A percentile compares a stretch with the other conserved stretches of the same genome.
phyloP scores from a whole-genome alignment of 1,140 invertebrate species.

The Dendrolimus kikuchii region DNA sequence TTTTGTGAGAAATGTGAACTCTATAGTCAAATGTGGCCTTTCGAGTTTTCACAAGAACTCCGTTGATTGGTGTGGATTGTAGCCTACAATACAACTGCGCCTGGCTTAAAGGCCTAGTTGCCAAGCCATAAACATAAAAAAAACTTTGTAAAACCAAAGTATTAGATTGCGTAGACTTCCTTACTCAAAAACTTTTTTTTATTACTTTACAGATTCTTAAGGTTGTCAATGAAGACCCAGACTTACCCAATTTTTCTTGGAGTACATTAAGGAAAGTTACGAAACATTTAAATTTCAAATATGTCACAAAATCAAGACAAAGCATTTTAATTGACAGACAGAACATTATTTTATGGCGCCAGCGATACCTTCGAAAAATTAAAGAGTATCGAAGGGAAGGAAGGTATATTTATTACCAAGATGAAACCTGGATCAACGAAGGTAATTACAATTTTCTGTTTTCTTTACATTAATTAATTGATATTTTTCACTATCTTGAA shows the following conservation, averaged over 20 bases:
- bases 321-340: slow-evolving; percentile 1
- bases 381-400: slow-evolving; percentile 13
- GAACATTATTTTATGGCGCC: slow-evolving; percentile 1
- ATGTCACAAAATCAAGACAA: background rate
- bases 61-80: no score
- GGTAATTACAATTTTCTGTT: slow-evolving; percentile 9
- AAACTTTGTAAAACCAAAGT: slow-evolving; percentile 3
- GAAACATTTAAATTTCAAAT: no score
- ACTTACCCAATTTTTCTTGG: no score
- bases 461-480: background rate
- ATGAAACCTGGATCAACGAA: slow-evolving; percentile 22
- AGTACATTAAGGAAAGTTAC: no score
- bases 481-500: background rate
- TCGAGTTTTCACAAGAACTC: no score
- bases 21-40: no score
- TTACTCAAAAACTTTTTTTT: background rate
- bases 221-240: no score
- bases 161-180: slow-evolving; percentile 1
- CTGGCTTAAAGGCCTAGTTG: no score
- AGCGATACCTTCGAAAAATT: background rate
- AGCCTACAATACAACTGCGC: no score
- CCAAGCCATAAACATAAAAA: no score
- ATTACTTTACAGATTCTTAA: no score
- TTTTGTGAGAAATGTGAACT: no score
- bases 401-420: slow-evolving; percentile 18